Evolutionary conservation across 2,113 vertebrate species (phyloP).

Genomic region (Microtus richardsoni): DNA sequence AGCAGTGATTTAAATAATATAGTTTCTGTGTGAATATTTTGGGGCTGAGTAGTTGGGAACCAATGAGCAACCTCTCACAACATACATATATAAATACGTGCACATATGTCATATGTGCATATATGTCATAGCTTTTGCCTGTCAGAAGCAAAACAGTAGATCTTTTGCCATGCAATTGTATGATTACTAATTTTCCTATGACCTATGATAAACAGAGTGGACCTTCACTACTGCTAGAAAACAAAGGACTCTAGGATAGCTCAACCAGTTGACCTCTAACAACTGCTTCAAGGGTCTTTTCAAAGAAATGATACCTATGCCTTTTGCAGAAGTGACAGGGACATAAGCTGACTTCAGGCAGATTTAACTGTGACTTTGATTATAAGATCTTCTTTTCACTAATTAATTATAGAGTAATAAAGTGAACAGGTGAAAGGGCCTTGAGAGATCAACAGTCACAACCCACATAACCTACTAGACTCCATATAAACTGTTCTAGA

Average conservation of each 20-base stretch:
- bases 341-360: slow-evolving; percentile 81
- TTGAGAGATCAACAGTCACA: slow-evolving; percentile 57
- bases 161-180: slow-evolving; percentile 78
- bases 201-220: slow-evolving; percentile 72
- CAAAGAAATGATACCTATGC: slow-evolving; percentile 75
- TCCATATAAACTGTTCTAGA: not conserved
- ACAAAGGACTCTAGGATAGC: slow-evolving; percentile 72
- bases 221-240: slow-evolving; percentile 53
- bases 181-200: slow-evolving; percentile 80
- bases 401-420: slow-evolving; percentile 82
- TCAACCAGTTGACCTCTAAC: slow-evolving; percentile 66
- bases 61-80: too few relatives aligned
- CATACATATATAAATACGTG: too few relatives aligned
- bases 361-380: slow-evolving; percentile 87
- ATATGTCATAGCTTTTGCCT: slow-evolving; percentile 84
- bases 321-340: slow-evolving; percentile 80
- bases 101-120: slow-evolving; percentile 73
- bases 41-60: too few relatives aligned
- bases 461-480: not conserved
- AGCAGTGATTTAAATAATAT: too few relatives aligned
- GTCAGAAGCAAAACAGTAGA: slow-evolving; percentile 86
- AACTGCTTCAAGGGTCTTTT: slow-evolving; percentile 67
- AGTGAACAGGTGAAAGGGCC: slow-evolving; percentile 50
- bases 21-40: too few relatives aligned
- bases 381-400: slow-evolving; percentile 84